phyloP scores from a whole-genome alignment of 1,140 invertebrate species.

The Alviniconcha marisindica region DNA sequence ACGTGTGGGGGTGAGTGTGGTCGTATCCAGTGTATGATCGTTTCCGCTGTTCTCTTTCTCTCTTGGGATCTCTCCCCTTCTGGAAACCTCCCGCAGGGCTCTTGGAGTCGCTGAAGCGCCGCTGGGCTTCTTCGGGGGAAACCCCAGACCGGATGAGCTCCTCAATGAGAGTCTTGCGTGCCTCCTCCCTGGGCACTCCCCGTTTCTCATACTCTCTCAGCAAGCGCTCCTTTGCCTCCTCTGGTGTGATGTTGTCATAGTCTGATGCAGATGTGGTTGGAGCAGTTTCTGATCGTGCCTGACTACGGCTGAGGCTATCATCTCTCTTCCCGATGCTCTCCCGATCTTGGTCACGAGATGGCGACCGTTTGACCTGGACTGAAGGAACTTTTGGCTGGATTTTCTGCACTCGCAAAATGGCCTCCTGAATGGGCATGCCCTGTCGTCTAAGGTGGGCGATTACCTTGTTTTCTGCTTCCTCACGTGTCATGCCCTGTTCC shows the following conservation, averaged over 20 bases:
- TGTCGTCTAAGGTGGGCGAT: conserved; percentile 6
- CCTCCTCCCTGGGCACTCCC: conserved; percentile 32
- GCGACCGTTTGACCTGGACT: neutral
- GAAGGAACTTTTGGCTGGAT: neutral
- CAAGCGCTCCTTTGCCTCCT: conserved; percentile 33
- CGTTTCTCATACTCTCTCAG: conserved; percentile 22
- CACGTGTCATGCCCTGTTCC: conserved; percentile 5
- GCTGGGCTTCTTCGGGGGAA: conserved; percentile 20
- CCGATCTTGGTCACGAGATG: neutral
- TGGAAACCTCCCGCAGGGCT: neutral
- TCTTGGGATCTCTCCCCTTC: neutral
- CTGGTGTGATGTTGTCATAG: conserved; percentile 21
- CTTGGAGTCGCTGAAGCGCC: conserved; percentile 10
- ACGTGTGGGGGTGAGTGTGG: neutral
- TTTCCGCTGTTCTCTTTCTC: neutral
- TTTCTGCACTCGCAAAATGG: conserved; percentile 23
- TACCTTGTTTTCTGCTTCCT: conserved; percentile 34
- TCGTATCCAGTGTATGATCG: neutral
- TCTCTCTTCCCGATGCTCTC: too few relatives aligned
- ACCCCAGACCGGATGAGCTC: conserved; percentile 26
- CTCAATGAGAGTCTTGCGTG: conserved; percentile 23
- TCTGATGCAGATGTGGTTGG: neutral
- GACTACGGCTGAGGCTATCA: too few relatives aligned
- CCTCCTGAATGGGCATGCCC: conserved; percentile 31
- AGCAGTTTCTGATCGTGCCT: too few relatives aligned